A percentile compares a stretch with the other conserved stretches of the same genome.
Evolutionary conservation across 2,888 invertebrate genomes (phyloP).

Genomic region (Cheilosia urbana): DNA sequence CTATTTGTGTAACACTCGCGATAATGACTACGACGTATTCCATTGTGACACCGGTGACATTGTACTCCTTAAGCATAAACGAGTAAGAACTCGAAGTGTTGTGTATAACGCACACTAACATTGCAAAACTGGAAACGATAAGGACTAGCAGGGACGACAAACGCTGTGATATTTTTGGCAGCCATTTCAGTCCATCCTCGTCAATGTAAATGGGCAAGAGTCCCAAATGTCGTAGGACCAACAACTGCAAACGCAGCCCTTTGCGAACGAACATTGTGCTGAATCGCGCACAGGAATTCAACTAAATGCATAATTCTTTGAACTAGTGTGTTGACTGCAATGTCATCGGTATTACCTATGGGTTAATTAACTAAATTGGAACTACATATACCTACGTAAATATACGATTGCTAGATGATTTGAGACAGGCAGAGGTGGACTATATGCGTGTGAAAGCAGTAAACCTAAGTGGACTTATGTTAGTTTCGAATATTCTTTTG

Average conservation of each 20-base stretch:
- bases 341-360: not conserved
- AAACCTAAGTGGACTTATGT: too few species aligned
- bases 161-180: not conserved
- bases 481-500: too few species aligned
- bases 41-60: not conserved
- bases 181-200: not conserved
- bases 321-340: not conserved
- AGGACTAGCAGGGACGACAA: not conserved
- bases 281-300: not conserved
- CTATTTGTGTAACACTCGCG: not conserved
- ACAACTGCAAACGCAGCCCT: slow-evolving; percentile 32
- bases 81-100: not conserved
- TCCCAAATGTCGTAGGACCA: slow-evolving; percentile 25
- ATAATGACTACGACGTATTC: not conserved
- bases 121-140: not conserved
- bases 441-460: too few species aligned
- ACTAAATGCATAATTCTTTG: not conserved
- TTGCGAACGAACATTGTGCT: slow-evolving; percentile 31
- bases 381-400: too few species aligned
- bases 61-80: not conserved
- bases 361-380: too few species aligned
- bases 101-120: not conserved
- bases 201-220: slow-evolving; percentile 5
- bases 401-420: too few species aligned
- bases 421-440: too few species aligned